Conservation (phyloP, 1,140 invertebrate species). For the Xylocopa sonorina region DNA sequence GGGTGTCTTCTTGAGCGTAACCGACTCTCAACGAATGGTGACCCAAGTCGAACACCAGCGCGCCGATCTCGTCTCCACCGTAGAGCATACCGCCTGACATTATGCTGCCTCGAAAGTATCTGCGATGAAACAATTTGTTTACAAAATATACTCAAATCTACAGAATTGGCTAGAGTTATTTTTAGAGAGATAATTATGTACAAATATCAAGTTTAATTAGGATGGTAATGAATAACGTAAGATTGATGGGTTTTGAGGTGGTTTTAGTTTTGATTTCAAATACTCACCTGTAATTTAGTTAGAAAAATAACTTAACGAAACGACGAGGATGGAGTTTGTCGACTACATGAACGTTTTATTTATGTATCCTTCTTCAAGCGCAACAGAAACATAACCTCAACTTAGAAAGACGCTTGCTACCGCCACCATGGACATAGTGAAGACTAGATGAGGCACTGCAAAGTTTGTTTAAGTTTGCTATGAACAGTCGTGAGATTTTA, state of each 20-base stretch:
- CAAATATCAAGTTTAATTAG: too few species aligned
- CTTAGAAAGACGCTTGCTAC: conserved; percentile 48
- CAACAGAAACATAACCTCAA: conserved; percentile 59
- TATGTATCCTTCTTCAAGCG: conserved; percentile 31
- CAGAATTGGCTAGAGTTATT: not conserved
- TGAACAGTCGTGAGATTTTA: too few species aligned
- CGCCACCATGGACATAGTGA: conserved; percentile 30
- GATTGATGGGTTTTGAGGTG: not conserved
- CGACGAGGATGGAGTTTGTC: conserved; percentile 34
- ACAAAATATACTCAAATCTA: not conserved
- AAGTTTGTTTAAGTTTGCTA: too few species aligned
- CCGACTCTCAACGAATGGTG: conserved; percentile 93
- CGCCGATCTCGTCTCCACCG: conserved; percentile 98
- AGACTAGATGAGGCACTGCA: not conserved
- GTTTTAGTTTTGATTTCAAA: not conserved
- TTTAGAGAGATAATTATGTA: not conserved
- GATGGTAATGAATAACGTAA: not conserved
- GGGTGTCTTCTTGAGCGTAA: conserved; percentile 94
- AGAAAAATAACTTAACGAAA: conserved; percentile 60
- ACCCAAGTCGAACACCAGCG: conserved; percentile 97
- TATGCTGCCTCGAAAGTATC: conserved; percentile 35
- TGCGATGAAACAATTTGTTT: conserved; percentile 14
- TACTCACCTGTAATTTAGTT: conserved; percentile 52
- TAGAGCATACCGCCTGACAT: conserved; percentile 86
- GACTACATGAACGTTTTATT: conserved; percentile 63